These are phyloP conservation scores for Phycodurus eques DNA, from an alignment of 2,113 vertebrate genomes.

Conservation along the genomic window DNA sequence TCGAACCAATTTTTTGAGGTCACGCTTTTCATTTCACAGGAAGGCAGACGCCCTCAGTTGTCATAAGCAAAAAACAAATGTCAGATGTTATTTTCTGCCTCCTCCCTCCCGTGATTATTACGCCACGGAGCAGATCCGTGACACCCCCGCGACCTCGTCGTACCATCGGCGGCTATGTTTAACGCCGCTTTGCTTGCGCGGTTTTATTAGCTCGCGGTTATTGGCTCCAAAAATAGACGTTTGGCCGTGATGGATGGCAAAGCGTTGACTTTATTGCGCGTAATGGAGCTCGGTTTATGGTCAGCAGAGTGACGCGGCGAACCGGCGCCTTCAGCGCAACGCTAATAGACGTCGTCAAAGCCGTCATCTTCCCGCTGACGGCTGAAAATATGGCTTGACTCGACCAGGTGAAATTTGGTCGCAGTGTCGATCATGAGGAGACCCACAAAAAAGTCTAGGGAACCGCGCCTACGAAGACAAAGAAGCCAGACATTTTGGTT, in stretches of 20 bases:
- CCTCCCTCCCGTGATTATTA: background rate
- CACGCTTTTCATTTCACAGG: background rate
- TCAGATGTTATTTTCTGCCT: background rate
- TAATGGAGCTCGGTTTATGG: constrained; percentile 6
- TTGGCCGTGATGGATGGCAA: background rate
- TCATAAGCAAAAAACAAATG: background rate
- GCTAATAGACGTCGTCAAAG: background rate
- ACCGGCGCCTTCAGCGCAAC: background rate
- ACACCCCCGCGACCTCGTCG: background rate
- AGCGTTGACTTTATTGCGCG: background rate
- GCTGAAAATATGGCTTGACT: background rate
- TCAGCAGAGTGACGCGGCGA: background rate
- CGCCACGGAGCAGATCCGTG: background rate
- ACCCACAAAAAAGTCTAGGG: background rate
- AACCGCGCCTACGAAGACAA: background rate
- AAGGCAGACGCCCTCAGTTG: background rate
- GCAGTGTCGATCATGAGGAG: background rate
- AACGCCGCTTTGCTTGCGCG: background rate
- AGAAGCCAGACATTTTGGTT: background rate
- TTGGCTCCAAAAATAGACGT: background rate
- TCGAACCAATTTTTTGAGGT: too few relatives aligned
- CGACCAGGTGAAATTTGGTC: background rate
- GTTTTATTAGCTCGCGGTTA: background rate
- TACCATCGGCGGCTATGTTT: background rate
- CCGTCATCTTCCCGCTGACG: background rate